Evolutionary conservation across 2,888 invertebrate species (phyloP).

Genomic region (Tribolium freemani): DNA sequence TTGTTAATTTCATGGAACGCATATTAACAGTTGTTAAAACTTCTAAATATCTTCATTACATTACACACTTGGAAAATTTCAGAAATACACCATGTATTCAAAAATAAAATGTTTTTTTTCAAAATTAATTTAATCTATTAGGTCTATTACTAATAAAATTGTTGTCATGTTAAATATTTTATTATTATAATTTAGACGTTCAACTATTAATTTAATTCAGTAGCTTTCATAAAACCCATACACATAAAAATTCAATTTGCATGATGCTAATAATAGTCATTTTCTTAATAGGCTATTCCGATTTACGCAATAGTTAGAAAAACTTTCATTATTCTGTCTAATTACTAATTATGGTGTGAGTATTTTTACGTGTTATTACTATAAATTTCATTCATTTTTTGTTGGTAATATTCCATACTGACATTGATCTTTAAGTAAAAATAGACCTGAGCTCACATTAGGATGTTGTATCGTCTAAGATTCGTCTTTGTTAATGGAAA

Average conservation of each 20-base stretch:
- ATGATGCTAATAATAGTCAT: slow-evolving; percentile 1
- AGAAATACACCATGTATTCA: no score
- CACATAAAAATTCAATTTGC: neutral
- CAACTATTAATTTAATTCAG: slow-evolving; percentile 1
- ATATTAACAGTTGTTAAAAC: no score
- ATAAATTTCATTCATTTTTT: neutral
- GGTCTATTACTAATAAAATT: no score
- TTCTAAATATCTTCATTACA: no score
- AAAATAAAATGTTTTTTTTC: no score
- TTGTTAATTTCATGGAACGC: no score
- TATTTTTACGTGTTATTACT: neutral
- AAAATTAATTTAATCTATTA: no score
- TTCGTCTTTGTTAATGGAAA: no score
- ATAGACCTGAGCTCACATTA: neutral
- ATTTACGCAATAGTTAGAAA: slow-evolving; percentile 3
- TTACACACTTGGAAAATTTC: no score
- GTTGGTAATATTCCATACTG: neutral
- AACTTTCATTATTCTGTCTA: neutral
- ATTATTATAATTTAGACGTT: neutral
- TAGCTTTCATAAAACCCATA: neutral
- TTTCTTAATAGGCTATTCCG: slow-evolving; percentile 4
- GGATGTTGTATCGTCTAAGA: neutral
- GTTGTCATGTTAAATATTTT: no score
- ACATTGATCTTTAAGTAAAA: neutral
- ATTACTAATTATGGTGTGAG: neutral